Percentiles rank a stretch among this genome's conserved stretches.
Conservation (phyloP, 2,888 invertebrate genomes). For the Ischnus inquisitorius region DNA sequence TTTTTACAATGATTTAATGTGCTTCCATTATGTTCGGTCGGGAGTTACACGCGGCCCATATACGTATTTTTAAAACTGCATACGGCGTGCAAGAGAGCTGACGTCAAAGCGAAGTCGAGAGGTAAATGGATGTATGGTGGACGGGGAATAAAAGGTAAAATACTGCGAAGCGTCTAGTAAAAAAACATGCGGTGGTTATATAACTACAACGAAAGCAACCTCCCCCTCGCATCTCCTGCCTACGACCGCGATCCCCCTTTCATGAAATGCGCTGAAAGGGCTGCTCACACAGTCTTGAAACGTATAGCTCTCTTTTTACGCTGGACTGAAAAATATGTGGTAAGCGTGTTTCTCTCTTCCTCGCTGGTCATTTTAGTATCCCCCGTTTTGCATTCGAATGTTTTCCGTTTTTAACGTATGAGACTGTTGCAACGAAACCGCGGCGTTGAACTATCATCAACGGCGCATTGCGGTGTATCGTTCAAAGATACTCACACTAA, state of each 20-base stretch:
- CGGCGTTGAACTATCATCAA: not conserved
- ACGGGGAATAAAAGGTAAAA: conserved; percentile 1
- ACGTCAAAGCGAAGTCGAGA: not conserved
- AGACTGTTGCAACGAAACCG: not conserved
- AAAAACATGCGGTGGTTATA: conserved; percentile 11
- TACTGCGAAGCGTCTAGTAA: not conserved
- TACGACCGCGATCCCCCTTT: not conserved
- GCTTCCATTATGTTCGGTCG: too few relatives aligned
- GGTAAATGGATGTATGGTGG: not conserved
- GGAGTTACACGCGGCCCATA: not conserved
- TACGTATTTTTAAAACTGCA: not conserved
- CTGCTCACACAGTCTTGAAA: not conserved
- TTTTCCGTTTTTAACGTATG: conserved; percentile 5
- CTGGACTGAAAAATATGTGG: conserved; percentile 1
- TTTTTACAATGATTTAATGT: too few relatives aligned
- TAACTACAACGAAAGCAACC: not conserved
- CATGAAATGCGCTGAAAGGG: conserved; percentile 33
- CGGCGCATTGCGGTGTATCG: not conserved
- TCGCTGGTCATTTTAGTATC: conserved; percentile 24
- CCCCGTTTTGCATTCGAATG: conserved; percentile 23
- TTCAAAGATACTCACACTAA: conserved; percentile 1
- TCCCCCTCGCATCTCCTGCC: not conserved
- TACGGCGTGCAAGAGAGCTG: not conserved
- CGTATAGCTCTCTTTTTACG: conserved; percentile 2
- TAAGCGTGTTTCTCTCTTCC: not conserved